Base-by-base conservation (phyloP, 2,797 vertebrate genomes). In the Onychomys torridus region DNA sequence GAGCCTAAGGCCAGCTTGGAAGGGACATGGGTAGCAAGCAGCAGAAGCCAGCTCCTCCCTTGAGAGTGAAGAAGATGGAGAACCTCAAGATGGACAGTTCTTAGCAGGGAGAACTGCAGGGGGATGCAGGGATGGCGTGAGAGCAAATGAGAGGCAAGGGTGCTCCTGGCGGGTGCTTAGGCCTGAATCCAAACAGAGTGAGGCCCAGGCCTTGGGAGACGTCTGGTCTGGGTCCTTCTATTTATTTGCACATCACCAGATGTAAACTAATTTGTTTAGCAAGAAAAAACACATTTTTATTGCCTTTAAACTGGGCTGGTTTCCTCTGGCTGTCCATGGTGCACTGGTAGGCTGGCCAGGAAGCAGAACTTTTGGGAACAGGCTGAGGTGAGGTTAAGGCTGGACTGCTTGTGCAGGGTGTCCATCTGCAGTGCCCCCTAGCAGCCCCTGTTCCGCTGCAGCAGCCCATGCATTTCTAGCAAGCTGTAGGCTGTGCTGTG, bases 281-380 rank as follows among this genome's bases (percentile, higher is more conserved):
- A 98, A 98, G 95, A 97, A 98, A 98, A 98, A 98, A 98, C 98
- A 97, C 96, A 94, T 98, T 98, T 98, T 98, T 98, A 98, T 98
- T 98, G 97, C 98, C 98, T 95, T 98, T 98, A 79, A 98, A 98
- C 98, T 97, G 96, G 95, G 97, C 98, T 98, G 95, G 96, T 98
- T 96, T 63, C 97, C 97, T 97, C 87, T 32, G 69, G 85, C 88
- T 2, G 5, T 55, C 94, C 8, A 1, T 55, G 4, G 2, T 10
- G 19, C 1, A 0, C 65, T 9, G 85, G 67, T 71, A 29, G 86
- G 71, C 96, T 12, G 65, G 0, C 91, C 57, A 5, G 52, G 79
- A 81, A 90, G 61, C 87, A 69, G 92, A 79, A 73, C 84, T 86
- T 95, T 76, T 49, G 92, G 94, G 89, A 96, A 97, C 86, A 52